These are phyloP conservation scores for Conomelus anceps DNA, from an alignment of 2,888 invertebrate genomes.

Conservation along the genomic window DNA sequence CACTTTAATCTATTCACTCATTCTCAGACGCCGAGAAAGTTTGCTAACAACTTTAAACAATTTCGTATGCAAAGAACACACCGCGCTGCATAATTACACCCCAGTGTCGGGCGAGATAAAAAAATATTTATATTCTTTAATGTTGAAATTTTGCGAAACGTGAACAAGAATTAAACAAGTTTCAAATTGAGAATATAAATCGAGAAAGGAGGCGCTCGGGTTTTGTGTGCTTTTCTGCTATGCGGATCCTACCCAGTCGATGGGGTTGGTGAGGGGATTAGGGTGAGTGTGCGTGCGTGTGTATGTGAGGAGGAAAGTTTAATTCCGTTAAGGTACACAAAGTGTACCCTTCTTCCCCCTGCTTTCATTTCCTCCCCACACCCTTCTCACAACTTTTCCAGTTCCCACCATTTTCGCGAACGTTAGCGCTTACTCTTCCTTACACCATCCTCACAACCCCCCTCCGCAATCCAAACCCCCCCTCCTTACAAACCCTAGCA, in stretches of 20 bases:
- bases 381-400: neutral
- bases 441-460: neutral
- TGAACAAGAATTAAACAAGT: constrained; percentile 18
- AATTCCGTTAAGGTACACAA: constrained; percentile 23
- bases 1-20: neutral
- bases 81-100: neutral
- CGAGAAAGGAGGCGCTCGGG: neutral
- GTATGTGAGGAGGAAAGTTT: constrained; percentile 8
- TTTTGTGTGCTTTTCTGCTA: neutral
- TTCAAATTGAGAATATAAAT: constrained; percentile 16
- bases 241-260: neutral
- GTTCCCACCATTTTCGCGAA: neutral
- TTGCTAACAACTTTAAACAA: neutral
- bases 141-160: constrained; percentile 8
- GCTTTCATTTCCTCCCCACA: neutral
- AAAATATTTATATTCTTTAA: constrained; percentile 12
- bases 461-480: too few species aligned
- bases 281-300: neutral
- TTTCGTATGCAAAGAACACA: constrained; percentile 3
- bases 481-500: too few species aligned
- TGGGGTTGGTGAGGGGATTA: neutral
- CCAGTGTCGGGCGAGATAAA: neutral
- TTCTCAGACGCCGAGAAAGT: neutral
- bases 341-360: neutral
- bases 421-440: neutral